Conservation (phyloP, 2,113 vertebrate species). For the Shinisaurus crocodilurus region DNA sequence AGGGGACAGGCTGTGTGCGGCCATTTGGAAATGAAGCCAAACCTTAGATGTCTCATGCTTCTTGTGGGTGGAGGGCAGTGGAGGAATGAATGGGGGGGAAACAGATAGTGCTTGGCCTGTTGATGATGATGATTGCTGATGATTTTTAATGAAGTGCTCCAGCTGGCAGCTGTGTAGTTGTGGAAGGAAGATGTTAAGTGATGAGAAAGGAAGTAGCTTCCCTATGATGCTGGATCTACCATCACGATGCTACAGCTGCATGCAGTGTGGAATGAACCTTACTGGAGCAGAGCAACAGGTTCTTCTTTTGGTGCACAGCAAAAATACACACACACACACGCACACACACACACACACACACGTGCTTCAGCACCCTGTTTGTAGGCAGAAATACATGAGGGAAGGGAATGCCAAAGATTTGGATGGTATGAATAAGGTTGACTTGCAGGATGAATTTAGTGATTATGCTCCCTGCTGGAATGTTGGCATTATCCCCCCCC, state of each 20-base stretch:
- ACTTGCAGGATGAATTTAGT: background rate
- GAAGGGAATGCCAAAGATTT: background rate
- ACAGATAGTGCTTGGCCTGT: background rate
- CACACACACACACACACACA: too few species aligned
- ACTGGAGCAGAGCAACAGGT: too few species aligned
- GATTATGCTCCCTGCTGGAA: too few species aligned
- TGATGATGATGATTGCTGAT: background rate
- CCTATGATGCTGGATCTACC: background rate
- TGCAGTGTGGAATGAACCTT: background rate
- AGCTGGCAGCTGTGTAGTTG: background rate
- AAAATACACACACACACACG: too few species aligned
- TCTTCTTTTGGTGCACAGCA: background rate
- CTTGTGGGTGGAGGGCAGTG: background rate
- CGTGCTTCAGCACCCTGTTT: background rate
- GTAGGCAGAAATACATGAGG: background rate
- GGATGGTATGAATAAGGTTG: background rate
- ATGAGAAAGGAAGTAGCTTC: background rate
- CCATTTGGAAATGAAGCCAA: conserved; percentile 1
- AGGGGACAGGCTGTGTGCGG: conserved; percentile 20
- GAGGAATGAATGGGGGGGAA: too few species aligned
- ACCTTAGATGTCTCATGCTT: background rate
- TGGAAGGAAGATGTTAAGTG: background rate
- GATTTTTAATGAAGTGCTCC: background rate
- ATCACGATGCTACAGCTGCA: background rate
- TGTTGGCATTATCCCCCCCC: too few species aligned